Conservation (phyloP, 64 coral and sea anemone genomes). For the Pachyseris speciosa region DNA sequence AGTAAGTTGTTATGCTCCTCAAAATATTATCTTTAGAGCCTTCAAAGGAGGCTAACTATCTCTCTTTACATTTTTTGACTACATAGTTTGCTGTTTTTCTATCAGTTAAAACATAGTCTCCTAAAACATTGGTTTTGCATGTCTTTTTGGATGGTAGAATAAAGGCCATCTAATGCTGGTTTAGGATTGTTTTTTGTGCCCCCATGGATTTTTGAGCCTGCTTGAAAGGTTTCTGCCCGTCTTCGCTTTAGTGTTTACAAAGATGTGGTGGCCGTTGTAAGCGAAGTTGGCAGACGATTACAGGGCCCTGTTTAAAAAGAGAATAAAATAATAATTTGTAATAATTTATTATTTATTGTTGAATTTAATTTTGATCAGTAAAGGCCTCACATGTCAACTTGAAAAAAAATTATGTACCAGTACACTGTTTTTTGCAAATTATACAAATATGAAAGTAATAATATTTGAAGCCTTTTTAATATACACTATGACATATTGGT, state of each 20-base stretch:
- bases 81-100: conserved; percentile 34
- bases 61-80: too few species aligned
- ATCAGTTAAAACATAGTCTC: conserved; percentile 54
- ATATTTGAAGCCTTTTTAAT: too few species aligned
- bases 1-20: not conserved
- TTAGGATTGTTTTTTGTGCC: not conserved
- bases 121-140: conserved; percentile 68
- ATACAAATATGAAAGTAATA: too few species aligned
- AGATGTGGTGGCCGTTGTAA: not conserved
- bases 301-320: too few species aligned
- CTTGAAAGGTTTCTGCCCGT: conserved; percentile 27
- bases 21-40: conserved; percentile 38
- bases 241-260: too few species aligned
- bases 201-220: conserved; percentile 50
- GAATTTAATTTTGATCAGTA: too few species aligned
- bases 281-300: not conserved
- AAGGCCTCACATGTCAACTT: too few species aligned
- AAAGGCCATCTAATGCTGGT: conserved; percentile 60
- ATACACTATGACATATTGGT: too few species aligned
- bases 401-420: too few species aligned
- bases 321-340: too few species aligned
- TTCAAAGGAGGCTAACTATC: not conserved
- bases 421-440: too few species aligned
- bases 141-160: conserved; percentile 73
- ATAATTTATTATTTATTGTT: too few species aligned